Conservation (phyloP, 2,797 vertebrate genomes). For the Esox lucius region DNA sequence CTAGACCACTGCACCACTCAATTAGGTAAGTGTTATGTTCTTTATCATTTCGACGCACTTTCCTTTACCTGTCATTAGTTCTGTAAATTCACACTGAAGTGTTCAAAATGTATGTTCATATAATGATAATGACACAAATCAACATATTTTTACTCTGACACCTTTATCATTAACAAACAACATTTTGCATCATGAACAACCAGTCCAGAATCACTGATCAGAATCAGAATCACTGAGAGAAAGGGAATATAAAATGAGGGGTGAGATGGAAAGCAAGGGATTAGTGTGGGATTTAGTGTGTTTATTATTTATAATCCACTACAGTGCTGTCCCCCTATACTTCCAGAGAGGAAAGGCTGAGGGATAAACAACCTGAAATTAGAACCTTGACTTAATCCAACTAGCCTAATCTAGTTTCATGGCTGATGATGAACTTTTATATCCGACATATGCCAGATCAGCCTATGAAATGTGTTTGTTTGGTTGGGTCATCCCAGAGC, state of each 20-base stretch:
- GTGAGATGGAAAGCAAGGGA: conserved; percentile 37
- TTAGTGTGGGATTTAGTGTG: conserved; percentile 29
- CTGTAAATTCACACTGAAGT: no score
- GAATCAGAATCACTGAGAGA: no score
- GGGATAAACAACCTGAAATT: conserved; percentile 43
- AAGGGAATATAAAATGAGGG: conserved; percentile 24
- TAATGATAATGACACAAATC: no score
- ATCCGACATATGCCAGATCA: conserved; percentile 37
- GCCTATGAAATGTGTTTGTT: conserved; percentile 18
- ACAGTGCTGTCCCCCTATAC: conserved; percentile 8
- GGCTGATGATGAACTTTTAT: conserved; percentile 22
- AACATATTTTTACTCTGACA: no score
- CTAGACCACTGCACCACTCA: no score
- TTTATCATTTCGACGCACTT: no score
- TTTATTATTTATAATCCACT: conserved; percentile 34
- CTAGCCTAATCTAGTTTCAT: conserved; percentile 44
- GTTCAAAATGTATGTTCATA: no score
- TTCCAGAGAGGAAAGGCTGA: conserved; percentile 34
- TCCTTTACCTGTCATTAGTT: no score
- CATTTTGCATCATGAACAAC: no score
- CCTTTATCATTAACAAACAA: no score
- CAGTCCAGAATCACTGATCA: not conserved
- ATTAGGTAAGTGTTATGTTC: no score
- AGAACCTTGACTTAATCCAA: conserved; percentile 43
- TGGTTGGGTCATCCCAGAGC: not conserved